phyloP scores from a whole-genome alignment of 2,888 invertebrate genomes.

The Blastobasis lacticolella region DNA sequence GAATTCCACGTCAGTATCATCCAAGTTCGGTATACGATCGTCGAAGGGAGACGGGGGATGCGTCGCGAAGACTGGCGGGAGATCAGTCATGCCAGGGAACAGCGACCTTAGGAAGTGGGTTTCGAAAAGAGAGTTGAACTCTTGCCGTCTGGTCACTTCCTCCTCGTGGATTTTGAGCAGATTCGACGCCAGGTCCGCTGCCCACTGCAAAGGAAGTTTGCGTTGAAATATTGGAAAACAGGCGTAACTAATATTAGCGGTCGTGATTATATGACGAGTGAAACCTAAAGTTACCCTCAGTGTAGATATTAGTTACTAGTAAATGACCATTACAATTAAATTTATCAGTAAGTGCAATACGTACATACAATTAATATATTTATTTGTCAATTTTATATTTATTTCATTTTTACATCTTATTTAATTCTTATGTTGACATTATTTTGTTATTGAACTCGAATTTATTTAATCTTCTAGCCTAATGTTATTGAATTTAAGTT shows the following conservation, averaged over 20 bases:
- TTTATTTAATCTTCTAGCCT: no score
- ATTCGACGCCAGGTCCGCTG: slow-evolving; percentile 85
- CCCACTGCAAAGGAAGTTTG: slow-evolving; percentile 80
- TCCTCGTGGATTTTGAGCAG: slow-evolving; percentile 87
- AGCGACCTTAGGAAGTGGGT: slow-evolving; percentile 89
- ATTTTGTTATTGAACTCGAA: not conserved
- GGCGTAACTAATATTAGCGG: not conserved
- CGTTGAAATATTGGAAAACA: not conserved
- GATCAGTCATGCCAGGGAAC: slow-evolving; percentile 93
- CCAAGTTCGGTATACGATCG: slow-evolving; percentile 78
- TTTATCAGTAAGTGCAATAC: no score
- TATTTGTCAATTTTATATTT: no score
- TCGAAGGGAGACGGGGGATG: slow-evolving; percentile 86
- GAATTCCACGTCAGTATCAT: slow-evolving; percentile 75
- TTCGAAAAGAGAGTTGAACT: slow-evolving; percentile 85
- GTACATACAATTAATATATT: no score
- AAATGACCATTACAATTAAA: no score
- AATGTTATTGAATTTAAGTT: no score
- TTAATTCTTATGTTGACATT: not conserved
- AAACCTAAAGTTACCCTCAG: no score
- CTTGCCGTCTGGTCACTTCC: slow-evolving; percentile 84
- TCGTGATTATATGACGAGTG: no score
- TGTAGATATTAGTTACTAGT: no score
- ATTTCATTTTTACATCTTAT: not conserved
- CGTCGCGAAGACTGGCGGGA: slow-evolving; percentile 88